Evolutionary conservation across 2,888 invertebrate genomes (phyloP), one percentile per base, ranked within the genome.

Genomic region (Parasteatoda lunata): DNA sequence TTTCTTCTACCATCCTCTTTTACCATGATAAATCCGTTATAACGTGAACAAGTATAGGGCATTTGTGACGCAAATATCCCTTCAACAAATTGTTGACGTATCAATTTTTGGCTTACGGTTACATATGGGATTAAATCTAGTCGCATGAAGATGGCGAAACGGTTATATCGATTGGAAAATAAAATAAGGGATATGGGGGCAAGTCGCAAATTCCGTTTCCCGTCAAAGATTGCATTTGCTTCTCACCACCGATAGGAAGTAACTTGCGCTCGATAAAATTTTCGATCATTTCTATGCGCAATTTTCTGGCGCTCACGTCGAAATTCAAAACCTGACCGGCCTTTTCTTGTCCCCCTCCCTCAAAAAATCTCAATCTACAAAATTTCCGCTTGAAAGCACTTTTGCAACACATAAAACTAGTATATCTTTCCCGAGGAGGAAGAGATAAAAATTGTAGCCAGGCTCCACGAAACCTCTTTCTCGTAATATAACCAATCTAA

Each of bases 281-380:
- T 86, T 72, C 77, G 76, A 86, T 86, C 85, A 86, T 86, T 80
- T 86, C 80, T 86, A 86, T 86, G 85, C 80, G 85, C 80, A 86
- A 86, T 86, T 86, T 80, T 86, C 85, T 80, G 79, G 75, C 65
- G 73, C 79, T 85, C 78, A 79, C 79, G 76, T 71, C 77, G 85
- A 86, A 86, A 80, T 86, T 86, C 80, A 86, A 86, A 86, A 80
- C 84, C 84, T 79, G 75, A 79, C 80, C 72, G 77, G 76, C 76
- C 71, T 86, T 81, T 81, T 70, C 85, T 30, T 30, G 30, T 30
- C 30, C 30, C 30, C 30, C 70, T 80, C 49, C 70, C 69, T 8
- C 59, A 45, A 65, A 77, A 72, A 86, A 80, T 86, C 80, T 70
- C 80, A 86, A 86, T 86, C 85, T 86, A 86, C 85, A 54, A 66